Evolutionary conservation across 1,140 invertebrate genomes (phyloP).

Genomic region (Pseudomyrmex sp.): DNA sequence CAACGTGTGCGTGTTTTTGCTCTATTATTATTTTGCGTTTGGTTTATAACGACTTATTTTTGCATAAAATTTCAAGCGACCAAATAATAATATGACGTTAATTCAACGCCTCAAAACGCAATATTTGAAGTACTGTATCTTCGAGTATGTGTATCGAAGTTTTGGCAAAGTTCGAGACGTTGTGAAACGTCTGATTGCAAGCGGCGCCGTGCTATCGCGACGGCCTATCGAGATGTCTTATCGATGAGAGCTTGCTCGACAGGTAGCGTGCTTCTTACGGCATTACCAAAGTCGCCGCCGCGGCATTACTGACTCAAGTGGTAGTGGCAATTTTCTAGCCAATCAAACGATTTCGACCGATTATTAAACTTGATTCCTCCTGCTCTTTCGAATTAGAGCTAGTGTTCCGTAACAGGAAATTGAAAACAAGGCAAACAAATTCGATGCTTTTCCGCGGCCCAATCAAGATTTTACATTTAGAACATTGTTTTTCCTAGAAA

Average conservation of each 20-base stretch:
- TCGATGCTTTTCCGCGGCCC: neutral
- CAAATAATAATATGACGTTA: neutral
- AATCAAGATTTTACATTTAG: conserved; percentile 22
- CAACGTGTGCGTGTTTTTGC: neutral
- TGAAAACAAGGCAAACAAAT: conserved; percentile 57
- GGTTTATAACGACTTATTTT: neutral
- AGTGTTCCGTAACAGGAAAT: conserved; percentile 59
- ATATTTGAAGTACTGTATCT: neutral
- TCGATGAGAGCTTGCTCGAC: conserved; percentile 60
- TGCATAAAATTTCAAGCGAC: neutral
- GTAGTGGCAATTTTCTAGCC: conserved; percentile 62
- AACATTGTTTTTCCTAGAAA: neutral
- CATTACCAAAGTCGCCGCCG: conserved; percentile 62
- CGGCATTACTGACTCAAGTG: conserved; percentile 53
- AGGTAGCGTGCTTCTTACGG: conserved; percentile 68
- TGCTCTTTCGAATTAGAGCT: neutral
- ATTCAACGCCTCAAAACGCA: neutral
- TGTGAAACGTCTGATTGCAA: conserved; percentile 65
- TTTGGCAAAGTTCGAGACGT: neutral
- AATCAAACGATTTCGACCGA: conserved; percentile 63
- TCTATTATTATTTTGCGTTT: neutral
- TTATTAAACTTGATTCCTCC: conserved; percentile 53
- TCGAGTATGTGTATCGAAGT: conserved; percentile 16
- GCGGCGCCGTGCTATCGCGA: conserved; percentile 60
- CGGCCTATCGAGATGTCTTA: conserved; percentile 65